Conservation (phyloP, 2,113 vertebrate species). For the Microcebus griseorufus region DNA sequence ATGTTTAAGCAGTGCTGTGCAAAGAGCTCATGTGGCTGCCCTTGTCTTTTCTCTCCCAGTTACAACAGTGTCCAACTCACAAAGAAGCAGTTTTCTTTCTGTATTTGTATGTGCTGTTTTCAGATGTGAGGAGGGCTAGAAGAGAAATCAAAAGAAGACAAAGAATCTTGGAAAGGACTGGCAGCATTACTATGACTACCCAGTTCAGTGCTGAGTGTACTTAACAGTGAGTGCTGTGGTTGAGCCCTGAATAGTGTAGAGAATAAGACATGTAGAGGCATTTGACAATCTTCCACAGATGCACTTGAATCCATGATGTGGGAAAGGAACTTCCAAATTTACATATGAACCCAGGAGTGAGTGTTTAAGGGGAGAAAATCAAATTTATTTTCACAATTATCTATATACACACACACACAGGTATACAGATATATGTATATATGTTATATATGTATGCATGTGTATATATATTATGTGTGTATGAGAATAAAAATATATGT, state of each 20-base stretch:
- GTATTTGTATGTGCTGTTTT: not conserved
- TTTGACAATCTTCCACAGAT: not conserved
- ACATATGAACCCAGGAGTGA: not conserved
- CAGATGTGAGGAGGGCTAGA: not conserved
- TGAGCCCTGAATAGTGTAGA: not conserved
- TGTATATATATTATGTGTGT: not conserved
- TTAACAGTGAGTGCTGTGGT: not conserved
- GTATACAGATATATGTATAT: not conserved
- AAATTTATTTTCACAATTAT: not conserved
- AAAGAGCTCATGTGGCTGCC: not conserved
- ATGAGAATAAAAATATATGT: not conserved
- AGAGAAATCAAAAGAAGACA: not conserved
- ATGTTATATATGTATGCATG: not conserved
- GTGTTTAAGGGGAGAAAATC: conserved; percentile 1
- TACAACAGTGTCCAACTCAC: not conserved
- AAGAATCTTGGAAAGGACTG: not conserved
- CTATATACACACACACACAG: not conserved
- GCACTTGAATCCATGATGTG: not conserved
- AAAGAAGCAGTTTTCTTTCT: not conserved
- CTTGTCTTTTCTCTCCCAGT: conserved; percentile 20
- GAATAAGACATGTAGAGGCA: not conserved
- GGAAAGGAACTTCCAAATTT: not conserved
- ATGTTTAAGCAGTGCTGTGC: not conserved
- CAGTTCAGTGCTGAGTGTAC: not conserved
- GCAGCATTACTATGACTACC: not conserved